phyloP scores from a whole-genome alignment of 2,113 vertebrate species.

The Lethenteron camtschaticum region DNA sequence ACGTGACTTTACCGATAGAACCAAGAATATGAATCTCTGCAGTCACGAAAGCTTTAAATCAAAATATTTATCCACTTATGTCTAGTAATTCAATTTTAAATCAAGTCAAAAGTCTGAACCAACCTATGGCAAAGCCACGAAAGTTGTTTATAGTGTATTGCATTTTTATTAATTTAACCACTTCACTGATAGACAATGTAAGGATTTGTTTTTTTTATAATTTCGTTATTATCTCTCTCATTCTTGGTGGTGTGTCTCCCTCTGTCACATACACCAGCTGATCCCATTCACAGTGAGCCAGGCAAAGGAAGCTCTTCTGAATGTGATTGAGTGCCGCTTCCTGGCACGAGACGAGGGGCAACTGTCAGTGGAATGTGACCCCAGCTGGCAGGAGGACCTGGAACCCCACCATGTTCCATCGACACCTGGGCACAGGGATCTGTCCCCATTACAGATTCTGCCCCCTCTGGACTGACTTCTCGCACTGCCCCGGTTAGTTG shows the following conservation, averaged over 20 bases:
- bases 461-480: no score
- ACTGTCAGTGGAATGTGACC: conserved; percentile 2
- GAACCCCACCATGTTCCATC: conserved; percentile 19
- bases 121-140: neutral
- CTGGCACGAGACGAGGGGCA: conserved; percentile 31
- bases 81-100: no score
- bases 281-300: conserved; percentile 24
- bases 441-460: conserved; percentile 13
- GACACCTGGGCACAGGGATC: conserved; percentile 37
- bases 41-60: no score
- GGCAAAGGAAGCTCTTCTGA: conserved; percentile 25
- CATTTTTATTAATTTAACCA: no score
- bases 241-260: no score
- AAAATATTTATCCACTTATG: no score
- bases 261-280: conserved; percentile 19
- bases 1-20: no score
- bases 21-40: no score
- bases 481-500: no score
- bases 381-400: conserved; percentile 24
- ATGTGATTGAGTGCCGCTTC: conserved; percentile 25
- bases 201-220: no score
- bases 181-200: neutral
- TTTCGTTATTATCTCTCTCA: neutral
- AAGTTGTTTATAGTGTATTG: neutral
- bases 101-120: neutral